Conservation (phyloP, 1,140 invertebrate genomes). For the Eriocheir sinensis region DNA sequence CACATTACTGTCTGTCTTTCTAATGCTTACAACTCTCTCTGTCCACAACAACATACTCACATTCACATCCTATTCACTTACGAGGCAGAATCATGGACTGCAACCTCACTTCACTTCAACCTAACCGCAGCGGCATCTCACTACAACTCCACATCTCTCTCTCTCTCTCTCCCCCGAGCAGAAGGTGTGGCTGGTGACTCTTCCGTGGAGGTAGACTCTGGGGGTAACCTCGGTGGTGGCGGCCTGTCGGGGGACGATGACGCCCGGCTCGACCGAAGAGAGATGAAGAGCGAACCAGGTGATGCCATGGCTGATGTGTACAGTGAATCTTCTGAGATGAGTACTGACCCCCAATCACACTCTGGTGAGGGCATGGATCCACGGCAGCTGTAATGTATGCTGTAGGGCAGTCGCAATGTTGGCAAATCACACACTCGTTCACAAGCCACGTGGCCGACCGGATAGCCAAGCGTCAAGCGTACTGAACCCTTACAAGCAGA, state of each 20-base stretch:
- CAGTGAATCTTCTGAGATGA: conserved; percentile 73
- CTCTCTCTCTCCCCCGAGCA: no score
- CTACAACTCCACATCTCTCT: no score
- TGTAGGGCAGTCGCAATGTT: conserved; percentile 60
- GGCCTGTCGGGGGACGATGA: conserved; percentile 68
- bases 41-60: no score
- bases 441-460: no score
- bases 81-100: no score
- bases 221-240: conserved; percentile 54
- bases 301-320: conserved; percentile 72
- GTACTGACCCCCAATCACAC: conserved; percentile 74
- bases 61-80: no score
- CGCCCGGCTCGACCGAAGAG: conserved; percentile 65
- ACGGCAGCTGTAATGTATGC: conserved; percentile 70
- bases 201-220: conserved; percentile 60
- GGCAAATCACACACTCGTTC: conserved; percentile 12
- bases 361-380: conserved; percentile 70
- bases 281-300: conserved; percentile 73
- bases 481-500: no score
- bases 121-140: no score
- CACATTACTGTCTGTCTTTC: no score
- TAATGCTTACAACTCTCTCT: no score
- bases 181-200: conserved; percentile 68
- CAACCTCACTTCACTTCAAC: no score
- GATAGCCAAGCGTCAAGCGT: no score